Percentiles rank a stretch among this genome's conserved stretches.
Evolutionary conservation across 2,888 invertebrate species (phyloP).

Genomic region (Seira ritae): DNA sequence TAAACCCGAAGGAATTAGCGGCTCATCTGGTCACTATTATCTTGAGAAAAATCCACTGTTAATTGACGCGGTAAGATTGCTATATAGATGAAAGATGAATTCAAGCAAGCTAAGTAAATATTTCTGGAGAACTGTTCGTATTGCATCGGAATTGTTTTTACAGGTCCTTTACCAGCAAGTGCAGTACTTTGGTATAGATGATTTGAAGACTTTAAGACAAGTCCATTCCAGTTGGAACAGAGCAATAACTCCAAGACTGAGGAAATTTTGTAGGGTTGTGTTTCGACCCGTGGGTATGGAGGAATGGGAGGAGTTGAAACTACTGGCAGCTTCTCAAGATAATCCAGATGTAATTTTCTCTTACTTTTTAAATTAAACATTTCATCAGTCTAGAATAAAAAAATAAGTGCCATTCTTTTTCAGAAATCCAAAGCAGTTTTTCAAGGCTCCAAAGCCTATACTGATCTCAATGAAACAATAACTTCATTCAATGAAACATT

Average conservation of each 20-base stretch:
- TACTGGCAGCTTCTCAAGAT: conserved; percentile 25
- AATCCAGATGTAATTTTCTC: too few relatives aligned
- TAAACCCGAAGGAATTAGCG: too few relatives aligned
- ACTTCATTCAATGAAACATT: conserved; percentile 9
- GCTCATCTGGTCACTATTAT: conserved; percentile 24
- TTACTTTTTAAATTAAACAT: too few relatives aligned
- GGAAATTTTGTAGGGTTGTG: conserved; percentile 39
- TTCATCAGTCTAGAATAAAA: too few relatives aligned
- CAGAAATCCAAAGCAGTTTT: too few relatives aligned
- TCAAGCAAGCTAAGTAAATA: too few relatives aligned
- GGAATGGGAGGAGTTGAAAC: conserved; percentile 34
- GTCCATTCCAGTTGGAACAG: conserved; percentile 48
- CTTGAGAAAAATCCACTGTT: conserved; percentile 45
- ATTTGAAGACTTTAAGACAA: conserved; percentile 31
- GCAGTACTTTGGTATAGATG: conserved; percentile 30
- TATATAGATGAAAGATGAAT: background rate
- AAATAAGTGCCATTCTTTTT: background rate
- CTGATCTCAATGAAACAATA: conserved; percentile 30
- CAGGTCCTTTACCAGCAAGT: conserved; percentile 47
- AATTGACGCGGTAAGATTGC: conserved; percentile 50
- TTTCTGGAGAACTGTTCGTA: too few relatives aligned
- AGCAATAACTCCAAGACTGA: conserved; percentile 38
- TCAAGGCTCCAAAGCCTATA: too few relatives aligned
- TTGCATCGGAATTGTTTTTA: too few relatives aligned
- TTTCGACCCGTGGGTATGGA: conserved; percentile 45